phyloP scores from a whole-genome alignment of 2,113 vertebrate species.

The Acrocephalus kingi region DNA sequence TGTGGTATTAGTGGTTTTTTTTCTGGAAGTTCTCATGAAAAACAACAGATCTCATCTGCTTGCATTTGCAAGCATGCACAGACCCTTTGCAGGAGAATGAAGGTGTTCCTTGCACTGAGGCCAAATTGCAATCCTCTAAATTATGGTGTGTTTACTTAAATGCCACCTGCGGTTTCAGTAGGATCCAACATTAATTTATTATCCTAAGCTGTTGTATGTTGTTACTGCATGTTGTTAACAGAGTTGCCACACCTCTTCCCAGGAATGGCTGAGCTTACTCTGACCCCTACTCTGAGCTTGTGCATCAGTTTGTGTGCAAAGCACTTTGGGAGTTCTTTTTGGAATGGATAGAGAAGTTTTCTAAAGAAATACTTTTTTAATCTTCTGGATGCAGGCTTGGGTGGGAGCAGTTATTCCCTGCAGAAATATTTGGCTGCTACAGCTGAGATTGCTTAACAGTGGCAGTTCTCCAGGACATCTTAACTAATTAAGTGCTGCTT shows the following conservation, averaged over 20 bases:
- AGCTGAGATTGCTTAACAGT: conserved; percentile 54
- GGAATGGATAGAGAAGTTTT: conserved; percentile 3
- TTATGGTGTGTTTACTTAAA: conserved; percentile 11
- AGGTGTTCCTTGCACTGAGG: not conserved
- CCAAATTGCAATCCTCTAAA: not conserved
- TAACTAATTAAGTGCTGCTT: conserved; percentile 34
- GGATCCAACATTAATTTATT: conserved; percentile 26
- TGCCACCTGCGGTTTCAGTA: conserved; percentile 8
- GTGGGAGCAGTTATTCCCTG: conserved; percentile 53
- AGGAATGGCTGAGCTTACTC: conserved; percentile 27
- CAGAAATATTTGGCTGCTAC: conserved; percentile 33
- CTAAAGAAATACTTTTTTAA: conserved; percentile 7
- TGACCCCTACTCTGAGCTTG: conserved; percentile 9
- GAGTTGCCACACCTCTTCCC: not conserved
- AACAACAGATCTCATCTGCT: not conserved
- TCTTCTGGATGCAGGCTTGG: conserved; percentile 32
- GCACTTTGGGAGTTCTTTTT: conserved; percentile 22
- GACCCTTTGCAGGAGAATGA: not conserved
- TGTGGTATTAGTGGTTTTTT: conserved; percentile 22
- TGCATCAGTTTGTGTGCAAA: not conserved
- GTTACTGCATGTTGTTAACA: conserved; percentile 8
- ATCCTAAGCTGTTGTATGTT: not conserved
- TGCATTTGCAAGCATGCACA: accelerated
- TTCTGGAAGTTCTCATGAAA: conserved; percentile 8
- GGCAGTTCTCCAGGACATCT: conserved; percentile 52